Conservation (phyloP, 1,140 invertebrate species). For the Sycophaga agraensis region DNA sequence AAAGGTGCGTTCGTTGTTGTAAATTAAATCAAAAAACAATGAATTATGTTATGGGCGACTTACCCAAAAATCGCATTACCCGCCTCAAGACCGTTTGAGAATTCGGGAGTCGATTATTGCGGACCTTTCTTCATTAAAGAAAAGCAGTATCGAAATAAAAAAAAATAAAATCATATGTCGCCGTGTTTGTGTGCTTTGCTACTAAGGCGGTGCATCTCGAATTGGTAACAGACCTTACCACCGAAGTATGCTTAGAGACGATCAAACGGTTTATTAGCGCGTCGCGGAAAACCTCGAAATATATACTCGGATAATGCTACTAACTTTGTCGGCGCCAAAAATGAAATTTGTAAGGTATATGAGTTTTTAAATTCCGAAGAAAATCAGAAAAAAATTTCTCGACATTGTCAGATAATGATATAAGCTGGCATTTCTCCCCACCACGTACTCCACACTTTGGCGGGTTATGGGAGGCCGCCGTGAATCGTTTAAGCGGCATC, state of each 20-base stretch:
- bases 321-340: slow-evolving; percentile 1
- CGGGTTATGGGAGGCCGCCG: slow-evolving; percentile 9
- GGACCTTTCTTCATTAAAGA: background rate
- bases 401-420: too few species aligned
- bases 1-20: background rate
- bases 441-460: background rate
- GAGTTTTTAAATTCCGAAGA: too few species aligned
- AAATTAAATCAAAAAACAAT: background rate
- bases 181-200: background rate
- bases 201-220: background rate
- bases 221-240: background rate
- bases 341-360: background rate
- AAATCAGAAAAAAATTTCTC: too few species aligned
- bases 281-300: background rate
- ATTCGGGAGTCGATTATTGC: slow-evolving; percentile 4
- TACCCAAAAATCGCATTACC: background rate
- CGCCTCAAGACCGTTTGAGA: background rate
- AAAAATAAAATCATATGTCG: background rate
- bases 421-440: background rate
- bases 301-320: slow-evolving; percentile 2
- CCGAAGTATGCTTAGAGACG: background rate
- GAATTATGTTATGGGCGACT: slow-evolving; percentile 8
- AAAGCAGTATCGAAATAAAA: background rate
- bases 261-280: background rate
- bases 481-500: background rate